Evolutionary conservation across 1,140 invertebrate species (phyloP), one percentile per base, ranked within the genome.

Genomic region (Branchinecta lindahli): DNA sequence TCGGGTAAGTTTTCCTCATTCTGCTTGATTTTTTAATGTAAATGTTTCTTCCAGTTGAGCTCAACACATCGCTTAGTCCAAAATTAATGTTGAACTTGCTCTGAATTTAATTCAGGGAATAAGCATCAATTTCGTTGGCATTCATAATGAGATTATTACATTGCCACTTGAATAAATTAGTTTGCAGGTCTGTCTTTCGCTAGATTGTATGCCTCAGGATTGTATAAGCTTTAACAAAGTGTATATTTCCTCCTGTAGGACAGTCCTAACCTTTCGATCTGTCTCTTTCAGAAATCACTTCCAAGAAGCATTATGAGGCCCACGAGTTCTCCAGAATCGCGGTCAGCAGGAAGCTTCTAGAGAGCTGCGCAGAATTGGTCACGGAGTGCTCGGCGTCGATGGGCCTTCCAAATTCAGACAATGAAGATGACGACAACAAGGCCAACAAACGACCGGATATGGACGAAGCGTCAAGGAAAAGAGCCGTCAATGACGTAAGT

Each of bases 1-100:
- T 52, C 47, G 47, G 47, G 47, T 52, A 52, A 52, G 47, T 52
- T 52, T 52, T n/a, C 9, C 47, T 52, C 47, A 52, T 52, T 52
- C 47, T 52, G 47, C 47, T 9, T 52, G n/a, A 52, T 52, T 52
- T 52, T 52, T 52, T 52, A 52, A 52, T 52, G 9, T 52, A 52
- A 52, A 52, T 52, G 9, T 52, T n/a, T n/a, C 47, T 52, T 52
- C 47, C 47, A 52, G 47, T 9, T 52, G 47, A 52, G 52, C 52
- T 61, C 52, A 61, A 3, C 52, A 61, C 52, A 15, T 61, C 2
- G 52, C 52, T 6, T 61, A 61, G 52, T 61, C 2, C 12, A 61
- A 61, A 61, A 61, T 61, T 61, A 6, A 61, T 61, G 52, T 61
- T 61, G 52, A 61, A 61, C 52, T 61, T 61, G 6, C 18, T 61